Percentiles rank a stretch among this genome's conserved stretches.
phyloP scores from a whole-genome alignment of 2,797 vertebrate genomes.

The Labroides dimidiatus region DNA sequence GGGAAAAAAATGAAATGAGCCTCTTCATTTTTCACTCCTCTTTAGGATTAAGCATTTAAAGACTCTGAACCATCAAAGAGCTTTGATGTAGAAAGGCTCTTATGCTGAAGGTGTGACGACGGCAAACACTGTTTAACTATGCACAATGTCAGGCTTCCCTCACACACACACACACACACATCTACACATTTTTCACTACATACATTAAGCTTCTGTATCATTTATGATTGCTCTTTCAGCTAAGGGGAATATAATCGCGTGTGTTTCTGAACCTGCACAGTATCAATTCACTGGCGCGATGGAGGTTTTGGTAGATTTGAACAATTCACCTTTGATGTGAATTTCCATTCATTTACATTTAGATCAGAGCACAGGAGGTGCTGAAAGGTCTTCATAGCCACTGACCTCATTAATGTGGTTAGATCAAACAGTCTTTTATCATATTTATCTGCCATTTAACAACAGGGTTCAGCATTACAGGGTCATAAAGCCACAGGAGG shows the following conservation, averaged over 20 bases:
- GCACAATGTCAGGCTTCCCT: slow-evolving; percentile 62
- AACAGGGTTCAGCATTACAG: slow-evolving; percentile 5
- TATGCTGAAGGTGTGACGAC: slow-evolving; percentile 65
- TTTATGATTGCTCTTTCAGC: slow-evolving; percentile 3
- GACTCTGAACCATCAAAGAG: slow-evolving; percentile 78
- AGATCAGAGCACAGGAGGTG: slow-evolving; percentile 37
- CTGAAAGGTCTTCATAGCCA: slow-evolving; percentile 52
- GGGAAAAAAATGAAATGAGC: slow-evolving; percentile 59
- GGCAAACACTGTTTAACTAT: slow-evolving; percentile 69
- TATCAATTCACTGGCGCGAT: slow-evolving; percentile 11
- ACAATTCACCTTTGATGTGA: slow-evolving; percentile 45
- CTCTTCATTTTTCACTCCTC: slow-evolving; percentile 64
- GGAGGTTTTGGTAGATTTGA: slow-evolving; percentile 26
- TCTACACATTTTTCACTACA: neutral
- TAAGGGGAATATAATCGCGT: neutral
- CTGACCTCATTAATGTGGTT: slow-evolving; percentile 60
- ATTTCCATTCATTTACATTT: slow-evolving; percentile 44
- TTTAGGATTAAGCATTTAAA: slow-evolving; percentile 82
- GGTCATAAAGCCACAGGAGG: slow-evolving; percentile 22
- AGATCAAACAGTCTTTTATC: slow-evolving; percentile 55
- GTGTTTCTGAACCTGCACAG: slow-evolving; percentile 18
- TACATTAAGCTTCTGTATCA: neutral
- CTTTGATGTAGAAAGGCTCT: slow-evolving; percentile 68
- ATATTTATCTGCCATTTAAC: slow-evolving; percentile 44
- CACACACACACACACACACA: slow-evolving; percentile 28